Evolutionary conservation across 1,140 invertebrate species (phyloP).

Genomic region (Eupristina koningsbergeri): DNA sequence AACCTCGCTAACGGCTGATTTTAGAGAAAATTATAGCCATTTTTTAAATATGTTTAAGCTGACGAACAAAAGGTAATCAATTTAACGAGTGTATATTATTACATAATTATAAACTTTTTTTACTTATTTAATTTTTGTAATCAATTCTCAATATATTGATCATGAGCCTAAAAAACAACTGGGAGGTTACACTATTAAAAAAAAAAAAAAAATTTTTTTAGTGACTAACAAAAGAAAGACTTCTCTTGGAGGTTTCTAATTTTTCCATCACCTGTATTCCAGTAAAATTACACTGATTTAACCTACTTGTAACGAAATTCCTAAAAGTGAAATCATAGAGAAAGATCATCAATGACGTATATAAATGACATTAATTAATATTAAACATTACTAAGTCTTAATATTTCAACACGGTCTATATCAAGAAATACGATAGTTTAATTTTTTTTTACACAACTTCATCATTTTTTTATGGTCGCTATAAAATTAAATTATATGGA

Average conservation of each 20-base stretch:
- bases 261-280: not conserved
- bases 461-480: not conserved
- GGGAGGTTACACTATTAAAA: too few relatives aligned
- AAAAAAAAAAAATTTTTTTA: not conserved
- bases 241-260: not conserved
- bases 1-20: conserved; percentile 2
- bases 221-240: not conserved
- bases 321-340: not conserved
- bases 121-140: not conserved
- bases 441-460: not conserved
- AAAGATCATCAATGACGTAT: not conserved
- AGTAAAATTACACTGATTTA: not conserved
- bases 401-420: not conserved
- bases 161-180: not conserved
- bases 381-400: too few relatives aligned
- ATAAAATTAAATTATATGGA: not conserved
- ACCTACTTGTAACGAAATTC: not conserved
- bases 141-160: not conserved
- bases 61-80: not conserved
- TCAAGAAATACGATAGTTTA: not conserved
- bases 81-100: conserved; percentile 9
- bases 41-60: not conserved
- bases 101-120: conserved; percentile 4
- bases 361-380: not conserved
- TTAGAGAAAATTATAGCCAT: not conserved